phyloP scores from a whole-genome alignment of 2,888 invertebrate species.

The Pogonocherus hispidulus region DNA sequence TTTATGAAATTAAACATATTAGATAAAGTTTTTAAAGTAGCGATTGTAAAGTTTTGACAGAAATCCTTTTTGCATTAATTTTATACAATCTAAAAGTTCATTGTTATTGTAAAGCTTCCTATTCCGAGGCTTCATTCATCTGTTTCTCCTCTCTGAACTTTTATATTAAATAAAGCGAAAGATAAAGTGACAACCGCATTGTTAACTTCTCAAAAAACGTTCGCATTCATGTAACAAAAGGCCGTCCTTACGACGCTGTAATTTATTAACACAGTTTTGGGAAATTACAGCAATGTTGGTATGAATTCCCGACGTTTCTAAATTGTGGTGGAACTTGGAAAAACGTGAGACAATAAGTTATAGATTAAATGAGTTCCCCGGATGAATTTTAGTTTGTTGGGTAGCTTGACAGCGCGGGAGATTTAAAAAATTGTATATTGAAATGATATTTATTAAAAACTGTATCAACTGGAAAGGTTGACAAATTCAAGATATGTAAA shows the following conservation, averaged over 20 bases:
- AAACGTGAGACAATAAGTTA: conserved; percentile 10
- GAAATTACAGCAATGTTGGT: not conserved
- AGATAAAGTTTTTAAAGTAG: too few species aligned
- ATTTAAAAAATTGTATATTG: too few species aligned
- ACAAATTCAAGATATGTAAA: too few species aligned
- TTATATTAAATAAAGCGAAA: not conserved
- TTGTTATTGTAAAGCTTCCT: not conserved
- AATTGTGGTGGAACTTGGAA: conserved; percentile 2
- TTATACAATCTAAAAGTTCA: too few species aligned
- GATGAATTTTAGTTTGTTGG: too few species aligned
- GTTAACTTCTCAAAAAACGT: not conserved
- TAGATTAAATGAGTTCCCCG: not conserved
- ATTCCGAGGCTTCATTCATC: not conserved
- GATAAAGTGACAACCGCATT: conserved; percentile 4
- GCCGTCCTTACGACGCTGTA: not conserved
- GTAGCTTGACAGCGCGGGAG: too few species aligned
- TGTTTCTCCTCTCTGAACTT: not conserved
- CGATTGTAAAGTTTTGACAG: too few species aligned
- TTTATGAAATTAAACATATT: too few species aligned
- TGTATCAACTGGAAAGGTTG: too few species aligned
- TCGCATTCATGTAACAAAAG: not conserved
- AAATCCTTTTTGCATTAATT: too few species aligned
- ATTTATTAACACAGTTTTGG: conserved; percentile 4
- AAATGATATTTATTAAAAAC: too few species aligned
- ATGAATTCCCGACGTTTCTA: not conserved